Evolutionary conservation across 2,888 invertebrate genomes (phyloP), one percentile per base, ranked within the genome.

Genomic region (Cyaniris semiargus): DNA sequence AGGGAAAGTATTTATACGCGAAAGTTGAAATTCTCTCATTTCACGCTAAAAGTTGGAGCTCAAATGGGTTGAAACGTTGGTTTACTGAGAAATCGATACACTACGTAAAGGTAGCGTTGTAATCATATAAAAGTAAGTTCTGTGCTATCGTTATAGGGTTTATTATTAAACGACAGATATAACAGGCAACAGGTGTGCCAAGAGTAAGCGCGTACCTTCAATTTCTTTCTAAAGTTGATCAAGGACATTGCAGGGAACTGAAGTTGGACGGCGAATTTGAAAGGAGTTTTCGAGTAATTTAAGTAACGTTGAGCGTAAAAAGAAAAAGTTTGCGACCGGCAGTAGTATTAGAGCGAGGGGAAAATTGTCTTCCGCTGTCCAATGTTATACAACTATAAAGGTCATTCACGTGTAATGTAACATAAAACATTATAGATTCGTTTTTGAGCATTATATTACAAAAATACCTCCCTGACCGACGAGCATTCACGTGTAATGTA

Each of bases 271-370:
- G 7, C 27, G 66, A 15, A 66, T 31, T 66, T 31, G 27, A 31
- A 60, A 23, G 10, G 23, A 66, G 66, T 66, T 66, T 66, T 66
- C 27, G 66, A 66, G 66, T 66, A 66, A 66, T 66, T 66, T 66
- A 66, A 66, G 18, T 31, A 66, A 31, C 66, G 27, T 66, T 18
- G 27, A 15, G 2, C 15, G 66, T 66, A 27, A 18, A 66, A 66
- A 27, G 13, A 66, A 66, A 66, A 66, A 66, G 66, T 31, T 66
- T 31, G 15, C 13, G 10, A 2, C n/a, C 58, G 27, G 23, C 58
- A 58, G 13, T 60, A 60, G 60, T 60, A 21, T 21, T 58, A 58
- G 21, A 60, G 60, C 60, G 60, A 66, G 27, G 13, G 27, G 23
- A 23, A 66, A 66, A 66, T 23, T 66, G 15, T 13, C 60, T 66